phyloP scores from a whole-genome alignment of 2,113 vertebrate genomes.

The Cervus canadensis region DNA sequence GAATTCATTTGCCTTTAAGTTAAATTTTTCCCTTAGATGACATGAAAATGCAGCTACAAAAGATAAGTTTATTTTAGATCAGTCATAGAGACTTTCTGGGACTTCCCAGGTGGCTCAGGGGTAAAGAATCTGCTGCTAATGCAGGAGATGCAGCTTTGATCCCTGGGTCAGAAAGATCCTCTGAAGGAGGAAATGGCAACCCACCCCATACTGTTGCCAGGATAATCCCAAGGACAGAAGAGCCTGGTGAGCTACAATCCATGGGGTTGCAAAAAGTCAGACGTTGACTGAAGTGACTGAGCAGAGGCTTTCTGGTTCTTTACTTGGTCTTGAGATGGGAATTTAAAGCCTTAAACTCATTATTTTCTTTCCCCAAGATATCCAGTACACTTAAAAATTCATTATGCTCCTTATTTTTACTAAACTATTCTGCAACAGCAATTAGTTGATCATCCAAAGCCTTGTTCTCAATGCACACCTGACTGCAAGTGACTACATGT shows the following conservation, averaged over 20 bases:
- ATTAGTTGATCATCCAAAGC: neutral
- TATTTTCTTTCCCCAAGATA: neutral
- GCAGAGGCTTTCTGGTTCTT: neutral
- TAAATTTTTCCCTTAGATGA: neutral
- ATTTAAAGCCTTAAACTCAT: neutral
- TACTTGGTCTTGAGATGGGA: neutral
- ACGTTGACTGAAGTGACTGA: neutral
- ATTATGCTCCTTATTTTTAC: neutral
- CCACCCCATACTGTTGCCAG: neutral
- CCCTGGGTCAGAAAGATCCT: neutral
- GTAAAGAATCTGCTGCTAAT: neutral
- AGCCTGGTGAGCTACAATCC: neutral
- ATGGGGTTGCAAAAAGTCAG: neutral
- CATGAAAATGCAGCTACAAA: neutral
- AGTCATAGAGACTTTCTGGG: neutral
- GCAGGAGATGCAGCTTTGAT: neutral
- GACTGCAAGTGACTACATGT: neutral
- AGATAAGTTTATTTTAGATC: neutral
- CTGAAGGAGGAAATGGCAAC: neutral
- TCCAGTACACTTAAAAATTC: neutral
- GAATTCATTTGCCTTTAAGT: neutral
- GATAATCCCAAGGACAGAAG: neutral
- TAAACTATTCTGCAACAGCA: neutral
- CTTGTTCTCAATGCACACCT: neutral
- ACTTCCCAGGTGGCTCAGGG: neutral